Base-by-base conservation (phyloP, 1,140 invertebrate genomes). In the Drosophila nebulosa region DNA sequence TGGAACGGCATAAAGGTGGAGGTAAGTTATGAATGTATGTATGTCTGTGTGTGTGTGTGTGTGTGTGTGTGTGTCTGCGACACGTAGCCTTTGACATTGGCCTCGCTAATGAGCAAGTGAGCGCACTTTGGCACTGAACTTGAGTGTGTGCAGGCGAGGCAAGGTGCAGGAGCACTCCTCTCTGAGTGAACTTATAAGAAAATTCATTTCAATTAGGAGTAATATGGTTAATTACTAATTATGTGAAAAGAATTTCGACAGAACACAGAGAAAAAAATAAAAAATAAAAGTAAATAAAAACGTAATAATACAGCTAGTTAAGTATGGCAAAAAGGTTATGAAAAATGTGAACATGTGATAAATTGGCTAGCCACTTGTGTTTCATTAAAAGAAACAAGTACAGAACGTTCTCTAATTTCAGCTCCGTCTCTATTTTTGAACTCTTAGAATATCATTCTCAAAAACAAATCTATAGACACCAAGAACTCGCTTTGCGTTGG, bases 1-100 rank as follows among this genome's bases (percentile, higher is more conserved):
- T n/a, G n/a, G n/a, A n/a, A 75, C 24, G 71, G 75, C 53, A 42
- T 50, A 16, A 52, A 21, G 60, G 51, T 42, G n/a, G 39, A 6
- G 21, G 21, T 12, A 27, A 24, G 12, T 32, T 24, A 21, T 22
- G 21, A 18, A 24, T 21, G 18, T 70, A 65, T 67, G 64, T 66
- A 61, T 72, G 68, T n/a, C n/a, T n/a, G n/a, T n/a, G n/a, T 24
- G 22, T 9, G 22, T 27, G 32, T 5, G 5, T 39, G 42, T 50
- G 35, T 65, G 1, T 64, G 24, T 42, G 6, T 36, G 18, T 70
- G 68, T 67, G 64, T 66, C 64, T 72, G 68, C 66, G 69, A 80
- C 81, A 85, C 80, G 80, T 85, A 74, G 81, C 80, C 80, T 85
- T 85, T 85, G 80, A 86, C 80, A 85, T 85, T 85, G 77, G 77